Evolutionary conservation across 2,113 vertebrate genomes (phyloP), one percentile per base, ranked within the genome.

Genomic region (Pterocles gutturalis): DNA sequence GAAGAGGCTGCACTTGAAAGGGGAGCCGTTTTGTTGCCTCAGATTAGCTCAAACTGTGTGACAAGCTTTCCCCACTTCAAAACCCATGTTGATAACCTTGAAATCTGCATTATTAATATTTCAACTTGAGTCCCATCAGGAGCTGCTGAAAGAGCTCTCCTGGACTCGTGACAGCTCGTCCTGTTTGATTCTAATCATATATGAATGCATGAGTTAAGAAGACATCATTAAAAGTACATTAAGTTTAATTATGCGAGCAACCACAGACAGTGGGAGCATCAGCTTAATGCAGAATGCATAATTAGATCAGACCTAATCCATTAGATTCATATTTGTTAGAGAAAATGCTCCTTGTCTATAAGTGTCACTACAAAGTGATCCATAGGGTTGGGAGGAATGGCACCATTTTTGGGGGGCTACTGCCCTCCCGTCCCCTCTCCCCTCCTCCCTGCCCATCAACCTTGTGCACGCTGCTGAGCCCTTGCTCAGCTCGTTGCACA

Each of bases 211-310:
- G 95, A 98, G 96, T 97, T 98, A 98, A 98, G 96, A 98, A 97
- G 97, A 97, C 98, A 98, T 98, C 98, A 97, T 98, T 98, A 98
- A 98, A 98, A 98, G 96, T 95, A 96, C 97, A 98, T 98, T 98
- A 98, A 89, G 96, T 97, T 98, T 98, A 98, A 98, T 98, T 98
- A 98, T 97, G 96, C 97, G 95, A 89, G 95, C 97, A 98, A 97
- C 67, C 83, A 5, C 95, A 97, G 97, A 96, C 97, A 94, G 95
- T 91, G 81, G 97, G 92, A 96, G 84, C 96, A 82, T 64, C 4
- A 1, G 91, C 92, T 95, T 97, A 97, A 96, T 97, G 97, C 93
- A 94, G 97, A 97, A 98, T 96, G 95, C 94, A 87, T 97, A 98
- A 98, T 98, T 98, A 98, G 94, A 97, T 96, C 95, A 97, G 92